Evolutionary conservation across 2,888 invertebrate genomes (phyloP).

Genomic region (Meta bourneti): DNA sequence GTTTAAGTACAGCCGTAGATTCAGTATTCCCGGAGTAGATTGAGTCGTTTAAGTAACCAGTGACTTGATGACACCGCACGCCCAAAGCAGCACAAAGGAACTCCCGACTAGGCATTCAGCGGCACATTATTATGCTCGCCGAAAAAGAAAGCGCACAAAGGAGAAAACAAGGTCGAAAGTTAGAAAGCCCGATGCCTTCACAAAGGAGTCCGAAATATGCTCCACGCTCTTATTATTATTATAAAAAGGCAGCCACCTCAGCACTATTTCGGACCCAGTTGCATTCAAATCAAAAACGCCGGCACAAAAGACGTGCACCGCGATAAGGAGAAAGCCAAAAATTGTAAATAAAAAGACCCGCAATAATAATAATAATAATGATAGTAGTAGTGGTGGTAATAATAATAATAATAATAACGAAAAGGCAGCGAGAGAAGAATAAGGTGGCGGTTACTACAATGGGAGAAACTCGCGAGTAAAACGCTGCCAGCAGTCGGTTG

Average conservation of each 20-base stretch:
- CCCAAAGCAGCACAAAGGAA: constrained; percentile 13
- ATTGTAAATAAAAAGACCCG: constrained; percentile 54
- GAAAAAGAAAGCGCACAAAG: constrained; percentile 18
- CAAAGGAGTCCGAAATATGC: constrained; percentile 8
- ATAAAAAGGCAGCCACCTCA: constrained; percentile 19
- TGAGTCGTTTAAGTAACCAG: too few relatives aligned
- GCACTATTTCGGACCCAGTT: constrained; percentile 47
- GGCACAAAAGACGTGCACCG: constrained; percentile 20
- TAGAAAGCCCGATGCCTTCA: background rate
- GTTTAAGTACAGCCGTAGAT: too few relatives aligned
- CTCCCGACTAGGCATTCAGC: background rate
- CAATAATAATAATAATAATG: constrained; percentile 51
- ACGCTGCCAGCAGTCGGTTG: constrained; percentile 64
- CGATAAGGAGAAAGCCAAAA: constrained; percentile 60
- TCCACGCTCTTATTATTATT: constrained; percentile 24
- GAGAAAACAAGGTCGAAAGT: constrained; percentile 31
- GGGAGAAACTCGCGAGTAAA: constrained; percentile 57
- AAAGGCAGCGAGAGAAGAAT: constrained; percentile 45
- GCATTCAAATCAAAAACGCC: constrained; percentile 62
- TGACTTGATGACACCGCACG: constrained; percentile 8
- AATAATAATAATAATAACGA: constrained; percentile 62
- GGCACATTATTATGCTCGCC: constrained; percentile 19
- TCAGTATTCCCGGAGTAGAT: too few relatives aligned
- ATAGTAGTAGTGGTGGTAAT: constrained; percentile 18
- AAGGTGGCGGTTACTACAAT: constrained; percentile 50